A percentile compares a stretch with the other conserved stretches of the same genome.
These are phyloP conservation scores for Amblyteles armatorius DNA, from an alignment of 2,888 invertebrate species.

Conservation along the genomic window DNA sequence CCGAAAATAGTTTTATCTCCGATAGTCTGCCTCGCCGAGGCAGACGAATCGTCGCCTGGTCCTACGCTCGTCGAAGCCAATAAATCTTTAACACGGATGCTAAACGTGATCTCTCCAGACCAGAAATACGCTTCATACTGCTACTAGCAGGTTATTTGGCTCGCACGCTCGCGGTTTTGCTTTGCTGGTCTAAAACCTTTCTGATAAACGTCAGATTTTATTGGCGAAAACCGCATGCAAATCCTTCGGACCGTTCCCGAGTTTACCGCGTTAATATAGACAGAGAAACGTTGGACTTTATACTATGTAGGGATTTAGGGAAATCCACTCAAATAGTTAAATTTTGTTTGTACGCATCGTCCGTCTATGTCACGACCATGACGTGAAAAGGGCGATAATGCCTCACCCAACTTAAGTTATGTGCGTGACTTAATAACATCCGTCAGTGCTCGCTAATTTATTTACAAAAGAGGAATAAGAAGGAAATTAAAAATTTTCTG, in stretches of 20 bases:
- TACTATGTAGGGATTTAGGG: no score
- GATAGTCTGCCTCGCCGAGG: background rate
- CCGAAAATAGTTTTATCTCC: slow-evolving; percentile 6
- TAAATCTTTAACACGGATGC: slow-evolving; percentile 16
- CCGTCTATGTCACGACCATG: background rate
- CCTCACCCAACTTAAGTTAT: background rate
- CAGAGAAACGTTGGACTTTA: no score
- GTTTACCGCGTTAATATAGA: no score
- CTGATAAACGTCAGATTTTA: background rate
- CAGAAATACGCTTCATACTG: slow-evolving; percentile 5
- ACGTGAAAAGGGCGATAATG: background rate
- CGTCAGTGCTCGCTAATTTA: background rate
- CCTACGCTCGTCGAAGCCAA: background rate
- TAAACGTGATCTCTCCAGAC: slow-evolving; percentile 3
- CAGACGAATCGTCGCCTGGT: slow-evolving; percentile 16
- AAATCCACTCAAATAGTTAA: background rate
- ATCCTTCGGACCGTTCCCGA: background rate
- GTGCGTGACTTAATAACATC: background rate
- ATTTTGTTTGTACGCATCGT: background rate
- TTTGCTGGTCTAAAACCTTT: background rate
- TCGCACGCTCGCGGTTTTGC: background rate
- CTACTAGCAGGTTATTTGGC: background rate
- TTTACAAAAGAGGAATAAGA: background rate
- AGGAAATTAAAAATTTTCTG: no score
- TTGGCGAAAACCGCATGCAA: background rate